Evolutionary conservation across 37 sponge, comb jelly and placozoan species (phyloP).

Genomic region (Petrosia ficiformis): DNA sequence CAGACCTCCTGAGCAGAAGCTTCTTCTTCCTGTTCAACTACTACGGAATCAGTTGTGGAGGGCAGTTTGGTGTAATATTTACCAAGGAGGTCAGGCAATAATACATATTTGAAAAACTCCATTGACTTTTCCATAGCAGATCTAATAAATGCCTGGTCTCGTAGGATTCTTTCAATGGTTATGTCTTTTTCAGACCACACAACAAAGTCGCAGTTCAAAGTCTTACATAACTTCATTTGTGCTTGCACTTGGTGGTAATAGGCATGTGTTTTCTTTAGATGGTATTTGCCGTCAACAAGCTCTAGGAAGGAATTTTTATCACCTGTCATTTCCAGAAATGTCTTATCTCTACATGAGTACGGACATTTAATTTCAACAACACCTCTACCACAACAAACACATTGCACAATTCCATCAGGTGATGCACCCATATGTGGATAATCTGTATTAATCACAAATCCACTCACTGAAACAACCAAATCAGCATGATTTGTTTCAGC

Average conservation of each 20-base stretch:
- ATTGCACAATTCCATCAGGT: slow-evolving; percentile 43
- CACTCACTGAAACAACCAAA: slow-evolving; percentile 19
- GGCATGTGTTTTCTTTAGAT: slow-evolving; percentile 1
- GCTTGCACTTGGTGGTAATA: slow-evolving; percentile 53
- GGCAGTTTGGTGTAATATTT: slow-evolving; percentile 28
- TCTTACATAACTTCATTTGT: slow-evolving; percentile 28
- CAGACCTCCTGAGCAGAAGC: neutral
- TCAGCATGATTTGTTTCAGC: neutral
- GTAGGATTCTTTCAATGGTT: slow-evolving; percentile 18
- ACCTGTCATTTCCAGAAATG: slow-evolving; percentile 14
- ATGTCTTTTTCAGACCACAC: slow-evolving; percentile 35
- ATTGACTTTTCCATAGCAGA: neutral
- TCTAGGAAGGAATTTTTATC: slow-evolving; percentile 17
- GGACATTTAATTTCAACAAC: slow-evolving; percentile 60
- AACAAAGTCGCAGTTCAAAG: slow-evolving; percentile 42
- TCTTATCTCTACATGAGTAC: slow-evolving; percentile 10
- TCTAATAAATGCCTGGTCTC: slow-evolving; percentile 5
- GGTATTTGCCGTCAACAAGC: neutral
- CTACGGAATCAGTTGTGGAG: neutral
- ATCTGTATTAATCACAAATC: slow-evolving; percentile 15
- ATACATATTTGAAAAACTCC: slow-evolving; percentile 13
- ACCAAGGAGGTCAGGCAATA: slow-evolving; percentile 29
- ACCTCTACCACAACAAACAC: slow-evolving; percentile 44
- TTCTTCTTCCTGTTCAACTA: neutral
- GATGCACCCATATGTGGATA: slow-evolving; percentile 47